Evolutionary conservation across 2,113 vertebrate species (phyloP).

Genomic region (Pituophis catenifer): DNA sequence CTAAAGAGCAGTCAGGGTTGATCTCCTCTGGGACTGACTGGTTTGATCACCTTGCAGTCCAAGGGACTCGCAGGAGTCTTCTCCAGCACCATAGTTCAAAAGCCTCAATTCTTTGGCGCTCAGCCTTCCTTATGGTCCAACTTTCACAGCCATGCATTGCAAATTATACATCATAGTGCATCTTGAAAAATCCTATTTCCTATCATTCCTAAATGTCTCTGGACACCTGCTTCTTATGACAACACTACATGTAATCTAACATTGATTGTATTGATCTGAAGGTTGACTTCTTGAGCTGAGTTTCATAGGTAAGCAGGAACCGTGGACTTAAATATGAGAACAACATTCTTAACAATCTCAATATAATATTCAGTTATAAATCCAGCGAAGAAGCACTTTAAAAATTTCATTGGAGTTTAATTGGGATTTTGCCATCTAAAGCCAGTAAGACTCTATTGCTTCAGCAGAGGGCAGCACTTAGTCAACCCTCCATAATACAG

Average conservation of each 20-base stretch:
- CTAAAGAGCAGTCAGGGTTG: too few species aligned
- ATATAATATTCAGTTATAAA: background rate
- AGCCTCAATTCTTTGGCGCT: too few species aligned
- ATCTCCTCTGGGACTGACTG: too few species aligned
- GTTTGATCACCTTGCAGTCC: too few species aligned
- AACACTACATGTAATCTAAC: background rate
- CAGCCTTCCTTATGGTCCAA: too few species aligned
- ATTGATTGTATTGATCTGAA: background rate
- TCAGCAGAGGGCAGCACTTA: background rate
- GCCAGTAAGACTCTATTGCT: background rate
- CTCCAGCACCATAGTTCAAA: too few species aligned
- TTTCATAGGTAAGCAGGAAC: background rate
- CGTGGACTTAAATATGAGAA: background rate
- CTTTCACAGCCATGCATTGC: too few species aligned
- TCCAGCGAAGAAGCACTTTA: background rate
- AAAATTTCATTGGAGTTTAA: background rate
- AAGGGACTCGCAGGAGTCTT: too few species aligned
- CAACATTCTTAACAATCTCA: background rate
- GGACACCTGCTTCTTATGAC: background rate
- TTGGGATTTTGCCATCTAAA: background rate
- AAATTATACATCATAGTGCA: background rate
- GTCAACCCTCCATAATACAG: background rate
- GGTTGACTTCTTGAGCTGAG: background rate
- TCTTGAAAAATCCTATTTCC: background rate
- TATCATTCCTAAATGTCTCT: background rate